Evolutionary conservation across 2,113 vertebrate species (phyloP).

Genomic region (Tragulus kanchil): DNA sequence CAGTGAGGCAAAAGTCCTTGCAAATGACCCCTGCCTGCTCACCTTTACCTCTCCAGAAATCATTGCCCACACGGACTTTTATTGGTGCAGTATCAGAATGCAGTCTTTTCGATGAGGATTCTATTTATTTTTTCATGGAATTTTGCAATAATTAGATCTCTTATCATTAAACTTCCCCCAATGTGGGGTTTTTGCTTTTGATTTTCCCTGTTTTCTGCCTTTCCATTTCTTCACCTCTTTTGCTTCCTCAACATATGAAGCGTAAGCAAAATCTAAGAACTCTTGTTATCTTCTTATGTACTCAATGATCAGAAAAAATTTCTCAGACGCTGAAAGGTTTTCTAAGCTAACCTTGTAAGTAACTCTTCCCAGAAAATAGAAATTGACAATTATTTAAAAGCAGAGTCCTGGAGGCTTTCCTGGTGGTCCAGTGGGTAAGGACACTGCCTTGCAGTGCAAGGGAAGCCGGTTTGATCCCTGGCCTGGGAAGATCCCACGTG

Average conservation of each 20-base stretch:
- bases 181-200: background rate
- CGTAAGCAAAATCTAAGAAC: background rate
- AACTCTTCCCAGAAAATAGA: background rate
- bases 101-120: background rate
- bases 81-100: background rate
- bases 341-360: background rate
- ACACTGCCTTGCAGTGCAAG: background rate
- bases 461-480: background rate
- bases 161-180: background rate
- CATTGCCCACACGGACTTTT: background rate
- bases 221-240: background rate
- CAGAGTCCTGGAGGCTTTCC: background rate
- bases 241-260: background rate
- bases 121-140: background rate
- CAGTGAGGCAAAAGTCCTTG: conserved; percentile 83
- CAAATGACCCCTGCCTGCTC: conserved; percentile 69
- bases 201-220: background rate
- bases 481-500: background rate
- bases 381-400: background rate
- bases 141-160: background rate
- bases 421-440: background rate
- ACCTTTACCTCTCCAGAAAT: conserved; percentile 18
- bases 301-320: background rate
- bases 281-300: background rate
- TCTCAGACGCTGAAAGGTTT: background rate